Conservation (phyloP, 2,888 invertebrate species). For the Periphyllus acericola region DNA sequence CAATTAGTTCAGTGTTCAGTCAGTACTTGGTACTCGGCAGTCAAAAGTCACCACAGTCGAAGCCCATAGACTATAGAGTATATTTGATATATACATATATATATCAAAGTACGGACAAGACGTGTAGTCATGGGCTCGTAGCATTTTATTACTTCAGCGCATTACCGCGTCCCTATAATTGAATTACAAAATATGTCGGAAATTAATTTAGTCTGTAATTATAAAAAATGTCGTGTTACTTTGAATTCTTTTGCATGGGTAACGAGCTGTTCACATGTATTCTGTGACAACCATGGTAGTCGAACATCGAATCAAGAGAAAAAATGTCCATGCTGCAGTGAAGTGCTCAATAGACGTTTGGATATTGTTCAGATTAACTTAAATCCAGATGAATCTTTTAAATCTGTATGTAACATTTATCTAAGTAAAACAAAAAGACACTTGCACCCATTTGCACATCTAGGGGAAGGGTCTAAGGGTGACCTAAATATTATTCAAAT, state of each 20-base stretch:
- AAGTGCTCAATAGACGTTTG: constrained; percentile 66
- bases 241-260: constrained; percentile 63
- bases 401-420: constrained; percentile 65
- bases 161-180: neutral
- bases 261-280: constrained; percentile 64
- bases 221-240: constrained; percentile 63
- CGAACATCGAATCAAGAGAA: constrained; percentile 6
- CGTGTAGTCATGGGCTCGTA: too few species aligned
- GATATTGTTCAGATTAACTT: constrained; percentile 67
- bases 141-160: neutral
- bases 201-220: constrained; percentile 63
- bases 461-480: too few species aligned
- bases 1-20: neutral
- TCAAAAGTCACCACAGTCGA: too few species aligned
- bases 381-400: constrained; percentile 68
- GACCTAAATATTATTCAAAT: too few species aligned
- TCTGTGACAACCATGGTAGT: constrained; percentile 64
- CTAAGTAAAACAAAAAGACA: neutral
- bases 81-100: too few species aligned
- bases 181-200: constrained; percentile 53
- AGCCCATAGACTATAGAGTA: too few species aligned
- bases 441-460: neutral
- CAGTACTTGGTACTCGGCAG: too few species aligned
- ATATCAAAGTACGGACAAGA: too few species aligned
- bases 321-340: constrained; percentile 66